Conservation (phyloP, 2,113 vertebrate species). For the Oostethus manadensis region DNA sequence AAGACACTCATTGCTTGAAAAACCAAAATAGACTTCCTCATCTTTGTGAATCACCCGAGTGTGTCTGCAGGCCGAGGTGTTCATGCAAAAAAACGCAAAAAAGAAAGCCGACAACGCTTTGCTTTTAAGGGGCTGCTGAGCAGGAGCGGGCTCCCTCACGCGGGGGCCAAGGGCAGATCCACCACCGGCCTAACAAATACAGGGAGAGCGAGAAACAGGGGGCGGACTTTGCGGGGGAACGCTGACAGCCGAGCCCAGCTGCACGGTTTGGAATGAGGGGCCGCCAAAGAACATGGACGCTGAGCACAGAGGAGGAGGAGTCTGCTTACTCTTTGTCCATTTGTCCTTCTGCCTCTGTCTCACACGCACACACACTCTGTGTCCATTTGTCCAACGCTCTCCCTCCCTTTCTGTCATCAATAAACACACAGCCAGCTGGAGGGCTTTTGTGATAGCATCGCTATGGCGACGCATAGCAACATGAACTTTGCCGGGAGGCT, state of each 20-base stretch:
- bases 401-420: not conserved
- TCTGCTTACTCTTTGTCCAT: constrained; percentile 51
- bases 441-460: constrained; percentile 65
- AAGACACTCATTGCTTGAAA: not conserved
- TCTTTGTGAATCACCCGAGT: constrained; percentile 3
- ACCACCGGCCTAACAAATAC: constrained; percentile 53
- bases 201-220: constrained; percentile 38
- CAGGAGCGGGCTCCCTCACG: constrained; percentile 63
- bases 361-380: not conserved
- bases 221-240: constrained; percentile 37
- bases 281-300: constrained; percentile 37
- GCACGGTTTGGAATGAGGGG: constrained; percentile 56
- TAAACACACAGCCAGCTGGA: constrained; percentile 59
- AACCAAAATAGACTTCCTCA: constrained; percentile 4
- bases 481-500: constrained; percentile 50
- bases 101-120: constrained; percentile 1
- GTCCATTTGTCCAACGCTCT: not conserved
- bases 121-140: constrained; percentile 3
- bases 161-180: constrained; percentile 57
- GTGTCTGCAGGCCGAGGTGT: constrained; percentile 1
- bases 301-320: constrained; percentile 31
- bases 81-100: constrained; percentile 3
- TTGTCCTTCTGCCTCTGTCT: constrained; percentile 31
- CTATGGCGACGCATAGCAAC: constrained; percentile 64
- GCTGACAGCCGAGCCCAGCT: constrained; percentile 68